Evolutionary conservation across 2,113 vertebrate genomes (phyloP), one percentile per base, ranked within the genome.

Genomic region (Microtus richardsoni): DNA sequence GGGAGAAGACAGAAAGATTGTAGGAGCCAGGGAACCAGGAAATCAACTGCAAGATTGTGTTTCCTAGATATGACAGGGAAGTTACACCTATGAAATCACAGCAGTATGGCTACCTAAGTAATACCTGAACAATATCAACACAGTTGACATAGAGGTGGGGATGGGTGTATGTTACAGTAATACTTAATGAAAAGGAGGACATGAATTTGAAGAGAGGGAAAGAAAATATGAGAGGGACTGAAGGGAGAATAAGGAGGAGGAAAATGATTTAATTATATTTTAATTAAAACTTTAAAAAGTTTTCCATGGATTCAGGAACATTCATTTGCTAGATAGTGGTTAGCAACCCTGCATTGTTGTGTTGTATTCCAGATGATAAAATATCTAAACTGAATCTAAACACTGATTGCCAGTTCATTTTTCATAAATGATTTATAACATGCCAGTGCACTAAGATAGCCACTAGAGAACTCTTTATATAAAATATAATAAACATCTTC

Each of bases 271-370:
- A 41, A 28, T 58, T 60, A 39, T 60, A 41, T 41, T 83, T 83
- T 62, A 41, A 62, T 13, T 62, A 62, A 62, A 83, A 82, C 22
- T 60, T 83, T 13, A n/a, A 82, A 62, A 60, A 62, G 5, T 83
- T 93, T 96, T 92, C 71, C 70, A n/a, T 62, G 75, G n/a, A 83
- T 95, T 54, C 60, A 88, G 36, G 39, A 90, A 60, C 28, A 66
- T 64, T 90, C 8, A 75, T 60, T 49, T 93, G 24, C 9, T 80
- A 84, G 52, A 7, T 39, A 90, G n/a, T 90, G 28, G 87, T 91
- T 89, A 88, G 92, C 82, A 88, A 96, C 82, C 41, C 14, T 95
- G 6, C 62, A 30, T 60, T 94, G 71, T 60, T 87, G 7, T 70
- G 28, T 77, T 88, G 47, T 54, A 90, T 62, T 33, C n/a, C 80